Evolutionary conservation across 2,888 invertebrate genomes (phyloP).

Genomic region (Laspeyria flexula): DNA sequence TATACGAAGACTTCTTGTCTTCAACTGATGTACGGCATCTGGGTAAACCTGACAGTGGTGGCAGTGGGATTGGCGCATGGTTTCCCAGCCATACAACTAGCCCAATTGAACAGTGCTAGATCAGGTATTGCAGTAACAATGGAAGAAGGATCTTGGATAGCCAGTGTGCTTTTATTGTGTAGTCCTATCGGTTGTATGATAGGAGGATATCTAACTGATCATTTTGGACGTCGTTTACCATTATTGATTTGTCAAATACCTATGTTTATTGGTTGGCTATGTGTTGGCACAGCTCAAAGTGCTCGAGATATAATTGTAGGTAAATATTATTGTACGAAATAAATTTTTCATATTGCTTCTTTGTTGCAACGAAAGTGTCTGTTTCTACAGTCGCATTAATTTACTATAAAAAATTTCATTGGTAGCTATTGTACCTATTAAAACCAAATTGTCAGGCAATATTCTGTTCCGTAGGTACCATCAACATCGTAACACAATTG

Average conservation of each 20-base stretch:
- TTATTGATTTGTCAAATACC: conserved; percentile 87
- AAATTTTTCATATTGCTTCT: no score
- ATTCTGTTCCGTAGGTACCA: no score
- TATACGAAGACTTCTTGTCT: conserved; percentile 58
- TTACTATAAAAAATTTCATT: no score
- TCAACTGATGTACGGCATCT: conserved; percentile 63
- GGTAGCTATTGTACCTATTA: no score
- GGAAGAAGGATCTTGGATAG: conserved; percentile 87
- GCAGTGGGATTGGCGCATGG: conserved; percentile 87
- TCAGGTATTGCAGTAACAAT: conserved; percentile 72
- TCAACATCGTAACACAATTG: no score
- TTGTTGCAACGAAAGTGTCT: no score
- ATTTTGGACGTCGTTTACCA: conserved; percentile 85
- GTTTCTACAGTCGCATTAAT: no score
- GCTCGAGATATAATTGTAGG: conserved; percentile 85
- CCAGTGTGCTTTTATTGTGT: conserved; percentile 85
- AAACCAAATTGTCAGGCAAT: no score
- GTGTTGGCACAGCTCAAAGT: conserved; percentile 79
- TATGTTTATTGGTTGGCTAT: conserved; percentile 87
- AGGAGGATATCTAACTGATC: conserved; percentile 88
- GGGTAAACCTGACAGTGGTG: conserved; percentile 84
- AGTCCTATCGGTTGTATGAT: conserved; percentile 88
- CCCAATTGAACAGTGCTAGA: conserved; percentile 76
- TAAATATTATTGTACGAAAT: conserved; percentile 8
- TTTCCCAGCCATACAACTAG: conserved; percentile 86